Conservation (phyloP, 1,140 invertebrate genomes). For the Drosophila biarmipes region DNA sequence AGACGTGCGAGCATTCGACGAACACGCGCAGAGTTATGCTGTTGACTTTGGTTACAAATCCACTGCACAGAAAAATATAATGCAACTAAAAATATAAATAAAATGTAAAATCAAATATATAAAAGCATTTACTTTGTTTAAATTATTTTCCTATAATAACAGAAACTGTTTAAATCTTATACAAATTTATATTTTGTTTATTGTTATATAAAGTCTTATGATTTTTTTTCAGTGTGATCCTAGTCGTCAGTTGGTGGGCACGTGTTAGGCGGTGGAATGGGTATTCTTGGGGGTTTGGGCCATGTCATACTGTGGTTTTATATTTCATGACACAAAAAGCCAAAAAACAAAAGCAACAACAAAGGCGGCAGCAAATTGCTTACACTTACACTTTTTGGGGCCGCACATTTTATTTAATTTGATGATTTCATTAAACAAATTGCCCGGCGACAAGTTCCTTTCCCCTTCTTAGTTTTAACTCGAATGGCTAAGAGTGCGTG, state of each 20-base stretch:
- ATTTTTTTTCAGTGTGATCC: conserved; percentile 1
- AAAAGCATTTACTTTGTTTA: neutral
- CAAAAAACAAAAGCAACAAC: conserved; percentile 17
- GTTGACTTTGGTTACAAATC: conserved; percentile 31
- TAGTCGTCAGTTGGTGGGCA: conserved; percentile 25
- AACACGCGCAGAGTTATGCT: conserved; percentile 53
- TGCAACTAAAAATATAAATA: neutral
- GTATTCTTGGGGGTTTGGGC: conserved; percentile 15
- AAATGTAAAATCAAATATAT: neutral
- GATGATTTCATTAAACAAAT: conserved; percentile 80
- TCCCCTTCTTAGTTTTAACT: conserved; percentile 47
- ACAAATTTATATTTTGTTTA: no score
- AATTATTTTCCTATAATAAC: neutral
- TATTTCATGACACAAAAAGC: conserved; percentile 67
- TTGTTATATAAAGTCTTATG: no score
- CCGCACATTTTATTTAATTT: conserved; percentile 77
- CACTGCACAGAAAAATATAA: neutral
- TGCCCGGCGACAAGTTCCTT: conserved; percentile 34
- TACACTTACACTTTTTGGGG: conserved; percentile 65
- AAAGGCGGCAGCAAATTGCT: conserved; percentile 52
- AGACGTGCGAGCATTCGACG: conserved; percentile 42
- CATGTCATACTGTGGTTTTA: conserved; percentile 65
- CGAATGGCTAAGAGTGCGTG: conserved; percentile 13
- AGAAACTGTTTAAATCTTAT: no score
- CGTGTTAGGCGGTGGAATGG: conserved; percentile 25